These are phyloP conservation scores for Ctenoplectra terminalis DNA, from an alignment of 1,140 invertebrate genomes.

Conservation along the genomic window DNA sequence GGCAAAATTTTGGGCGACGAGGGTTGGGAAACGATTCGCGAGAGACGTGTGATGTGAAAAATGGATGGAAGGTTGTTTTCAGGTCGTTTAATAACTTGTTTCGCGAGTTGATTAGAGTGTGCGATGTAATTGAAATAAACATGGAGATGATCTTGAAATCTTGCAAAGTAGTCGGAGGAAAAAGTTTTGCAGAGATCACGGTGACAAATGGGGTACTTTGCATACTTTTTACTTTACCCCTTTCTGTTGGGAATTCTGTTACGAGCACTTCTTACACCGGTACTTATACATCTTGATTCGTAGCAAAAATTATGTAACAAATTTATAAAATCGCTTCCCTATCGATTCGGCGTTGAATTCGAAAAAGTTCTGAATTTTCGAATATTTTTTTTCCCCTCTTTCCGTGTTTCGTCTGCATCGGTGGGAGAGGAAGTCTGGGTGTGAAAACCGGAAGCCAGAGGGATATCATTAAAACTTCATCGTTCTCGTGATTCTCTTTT, in stretches of 20 bases:
- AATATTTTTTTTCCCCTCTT: background rate
- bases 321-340: no score
- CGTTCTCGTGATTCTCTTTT: constrained; percentile 37
- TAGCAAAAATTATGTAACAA: no score
- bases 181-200: background rate
- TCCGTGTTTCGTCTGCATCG: background rate
- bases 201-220: background rate
- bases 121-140: no score
- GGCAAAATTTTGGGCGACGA: no score
- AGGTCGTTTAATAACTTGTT: no score
- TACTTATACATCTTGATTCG: no score
- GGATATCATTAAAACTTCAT: constrained; percentile 51
- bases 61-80: no score
- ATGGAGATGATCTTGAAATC: background rate
- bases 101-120: no score
- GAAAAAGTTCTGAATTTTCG: background rate
- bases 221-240: background rate
- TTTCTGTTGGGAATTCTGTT: background rate
- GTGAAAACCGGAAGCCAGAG: background rate
- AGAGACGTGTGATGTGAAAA: no score
- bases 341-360: background rate
- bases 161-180: background rate
- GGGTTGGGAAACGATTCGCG: no score
- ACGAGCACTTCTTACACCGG: background rate
- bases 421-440: background rate